A percentile compares a stretch with the other conserved stretches of the same genome.
Evolutionary conservation across 2,888 invertebrate species (phyloP).

Genomic region (Melipona beecheii): DNA sequence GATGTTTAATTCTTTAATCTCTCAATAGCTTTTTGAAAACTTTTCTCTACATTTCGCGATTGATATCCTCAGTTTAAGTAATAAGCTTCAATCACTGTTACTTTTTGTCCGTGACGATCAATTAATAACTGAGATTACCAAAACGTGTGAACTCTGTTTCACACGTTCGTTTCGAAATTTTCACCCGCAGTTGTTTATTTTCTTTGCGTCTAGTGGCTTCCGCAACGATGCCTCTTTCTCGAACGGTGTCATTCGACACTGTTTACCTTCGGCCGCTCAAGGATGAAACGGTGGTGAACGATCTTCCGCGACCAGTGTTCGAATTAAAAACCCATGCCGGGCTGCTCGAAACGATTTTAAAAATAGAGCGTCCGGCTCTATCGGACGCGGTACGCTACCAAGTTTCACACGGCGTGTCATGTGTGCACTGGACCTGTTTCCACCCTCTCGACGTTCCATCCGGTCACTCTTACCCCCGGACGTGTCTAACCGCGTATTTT

Average conservation of each 20-base stretch:
- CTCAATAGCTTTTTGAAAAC: no score
- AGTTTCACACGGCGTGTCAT: slow-evolving; percentile 80
- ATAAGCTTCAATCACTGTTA: no score
- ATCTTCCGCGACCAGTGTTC: slow-evolving; percentile 4
- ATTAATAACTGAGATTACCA: no score
- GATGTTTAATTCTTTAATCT: no score
- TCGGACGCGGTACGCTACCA: slow-evolving; percentile 40
- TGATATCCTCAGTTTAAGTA: no score
- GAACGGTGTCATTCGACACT: slow-evolving; percentile 26
- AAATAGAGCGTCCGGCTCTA: slow-evolving; percentile 53
- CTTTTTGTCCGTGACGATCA: no score
- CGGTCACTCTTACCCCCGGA: slow-evolving; percentile 74
- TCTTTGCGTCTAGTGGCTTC: slow-evolving; percentile 15
- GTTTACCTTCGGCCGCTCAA: slow-evolving; percentile 39
- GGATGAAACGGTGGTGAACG: slow-evolving; percentile 18
- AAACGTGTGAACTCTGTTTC: neutral
- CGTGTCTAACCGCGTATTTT: slow-evolving; percentile 72
- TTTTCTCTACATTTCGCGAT: no score
- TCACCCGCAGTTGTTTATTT: slow-evolving; percentile 33
- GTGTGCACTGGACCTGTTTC: slow-evolving; percentile 76
- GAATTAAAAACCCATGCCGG: slow-evolving; percentile 27
- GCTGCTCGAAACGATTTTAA: slow-evolving; percentile 45
- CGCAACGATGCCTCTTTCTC: neutral
- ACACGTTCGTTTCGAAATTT: slow-evolving; percentile 1
- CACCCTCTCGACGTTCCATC: slow-evolving; percentile 73